Evolutionary conservation across 2,113 vertebrate species (phyloP), one percentile per base, ranked within the genome.

Genomic region (Platysteira castanea): DNA sequence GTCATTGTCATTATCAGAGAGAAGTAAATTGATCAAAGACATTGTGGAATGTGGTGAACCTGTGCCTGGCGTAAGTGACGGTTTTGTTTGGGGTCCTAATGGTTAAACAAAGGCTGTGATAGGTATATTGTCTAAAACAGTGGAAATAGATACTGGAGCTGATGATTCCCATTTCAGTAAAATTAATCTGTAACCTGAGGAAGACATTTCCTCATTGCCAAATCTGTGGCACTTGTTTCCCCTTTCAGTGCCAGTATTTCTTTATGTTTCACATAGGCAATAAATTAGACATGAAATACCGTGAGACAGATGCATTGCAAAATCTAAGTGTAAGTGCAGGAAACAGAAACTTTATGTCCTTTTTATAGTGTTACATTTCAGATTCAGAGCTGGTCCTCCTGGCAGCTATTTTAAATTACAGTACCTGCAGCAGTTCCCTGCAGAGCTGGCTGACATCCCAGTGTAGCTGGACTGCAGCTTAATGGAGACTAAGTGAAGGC

Each of bases 21-120:
- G 99, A 96, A 99, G 99, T 90, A 98, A 97, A 87, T 90, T 98
- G 88, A 98, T 99, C 86, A 97, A 97, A 92, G 98, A 99, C 84
- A 42, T 97, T 22, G 92, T 98, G 97, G 98, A 99, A 89, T 98
- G 97, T 59, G 99, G 98, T 57, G 98, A 98, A 67, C 97, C 96
- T 63, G 97, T 99, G 87, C 98, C 99, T 9, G 97, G 98, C 54
- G 99, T 99, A 95, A 98, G 98, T 20, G 11, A 42, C 5, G 3
- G 13, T 90, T 91, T 93, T 84, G 50, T 76, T 61, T 74, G 68
- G 52, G 30, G 26, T 63, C 53, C 47, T 89, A 46, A 54, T 61
- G 16, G 22, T 83, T 94, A 67, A 69, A 74, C n/a, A 76, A 35
- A 86, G 27, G 9, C 28, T 35, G 21, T 26, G 11, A 19, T 28